Evolutionary conservation across 1,140 invertebrate species (phyloP).

Genomic region (Drosophila kepulauana): DNA sequence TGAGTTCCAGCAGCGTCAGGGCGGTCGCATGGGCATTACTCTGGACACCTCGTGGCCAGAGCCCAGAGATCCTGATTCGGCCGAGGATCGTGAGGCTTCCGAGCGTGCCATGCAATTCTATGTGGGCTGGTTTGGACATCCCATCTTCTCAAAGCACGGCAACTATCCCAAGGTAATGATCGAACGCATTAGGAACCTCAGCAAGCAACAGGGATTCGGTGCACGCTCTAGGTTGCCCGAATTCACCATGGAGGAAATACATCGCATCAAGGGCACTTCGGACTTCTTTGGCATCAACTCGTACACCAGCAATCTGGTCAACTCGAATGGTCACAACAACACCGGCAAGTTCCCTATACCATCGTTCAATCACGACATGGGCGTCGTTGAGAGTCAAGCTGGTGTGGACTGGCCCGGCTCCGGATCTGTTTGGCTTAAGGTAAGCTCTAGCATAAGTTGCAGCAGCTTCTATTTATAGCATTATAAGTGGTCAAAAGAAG

Average conservation of each 20-base stretch:
- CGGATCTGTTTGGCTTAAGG: constrained; percentile 86
- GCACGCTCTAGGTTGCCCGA: constrained; percentile 87
- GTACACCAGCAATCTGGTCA: constrained; percentile 86
- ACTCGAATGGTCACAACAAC: constrained; percentile 83
- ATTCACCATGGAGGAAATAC: constrained; percentile 88
- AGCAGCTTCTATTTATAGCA: constrained; percentile 2
- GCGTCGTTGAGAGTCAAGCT: constrained; percentile 84
- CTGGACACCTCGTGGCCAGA: constrained; percentile 88
- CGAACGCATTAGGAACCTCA: constrained; percentile 86
- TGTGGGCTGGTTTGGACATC: constrained; percentile 88
- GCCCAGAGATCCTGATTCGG: constrained; percentile 85
- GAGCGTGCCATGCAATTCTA: constrained; percentile 86
- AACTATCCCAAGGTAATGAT: constrained; percentile 88
- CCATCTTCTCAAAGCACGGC: constrained; percentile 87
- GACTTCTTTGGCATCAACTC: constrained; percentile 89
- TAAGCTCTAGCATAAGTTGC: constrained; percentile 59
- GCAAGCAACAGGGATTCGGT: constrained; percentile 86
- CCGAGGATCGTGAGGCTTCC: constrained; percentile 86
- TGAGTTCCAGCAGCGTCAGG: constrained; percentile 87
- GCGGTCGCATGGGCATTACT: constrained; percentile 88
- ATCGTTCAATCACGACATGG: constrained; percentile 86
- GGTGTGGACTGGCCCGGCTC: constrained; percentile 85
- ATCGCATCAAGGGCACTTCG: constrained; percentile 86
- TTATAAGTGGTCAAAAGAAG: constrained; percentile 14
- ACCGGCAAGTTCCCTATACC: constrained; percentile 84